Conservation (phyloP, 2,888 invertebrate genomes). For the Chaitophorus viminalis region DNA sequence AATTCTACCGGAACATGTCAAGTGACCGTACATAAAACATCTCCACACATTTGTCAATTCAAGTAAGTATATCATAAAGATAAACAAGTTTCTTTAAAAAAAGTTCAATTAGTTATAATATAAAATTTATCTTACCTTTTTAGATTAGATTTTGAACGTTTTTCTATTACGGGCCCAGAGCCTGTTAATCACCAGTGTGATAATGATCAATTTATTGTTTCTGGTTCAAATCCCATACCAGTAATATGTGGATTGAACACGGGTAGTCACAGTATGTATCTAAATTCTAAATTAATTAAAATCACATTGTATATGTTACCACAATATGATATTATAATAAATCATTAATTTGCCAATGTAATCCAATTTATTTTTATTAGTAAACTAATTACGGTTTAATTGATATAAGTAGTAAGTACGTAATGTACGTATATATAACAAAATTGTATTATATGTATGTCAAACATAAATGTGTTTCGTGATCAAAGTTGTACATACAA, state of each 20-base stretch:
- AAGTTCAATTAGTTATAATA: not conserved
- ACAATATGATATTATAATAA: not conserved
- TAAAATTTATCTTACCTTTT: slow-evolving; percentile 63
- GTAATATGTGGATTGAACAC: slow-evolving; percentile 83
- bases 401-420: too few species aligned
- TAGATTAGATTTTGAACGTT: slow-evolving; percentile 83
- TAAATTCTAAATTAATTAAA: too few species aligned
- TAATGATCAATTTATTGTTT: slow-evolving; percentile 86
- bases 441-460: too few species aligned
- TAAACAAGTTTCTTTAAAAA: not conserved
- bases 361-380: too few species aligned
- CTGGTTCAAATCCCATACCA: slow-evolving; percentile 82
- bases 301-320: too few species aligned
- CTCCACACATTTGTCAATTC: slow-evolving; percentile 84
- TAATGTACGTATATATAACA: too few species aligned
- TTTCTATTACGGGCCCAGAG: slow-evolving; percentile 81
- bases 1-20: slow-evolving; percentile 87
- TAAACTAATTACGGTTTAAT: too few species aligned
- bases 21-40: slow-evolving; percentile 80
- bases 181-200: slow-evolving; percentile 80
- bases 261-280: slow-evolving; percentile 80
- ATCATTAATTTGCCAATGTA: too few species aligned
- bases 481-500: slow-evolving; percentile 63
- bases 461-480: not conserved
- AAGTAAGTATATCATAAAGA: slow-evolving; percentile 70